Evolutionary conservation across 1,140 invertebrate species (phyloP).

Genomic region (Solenopsis invicta): DNA sequence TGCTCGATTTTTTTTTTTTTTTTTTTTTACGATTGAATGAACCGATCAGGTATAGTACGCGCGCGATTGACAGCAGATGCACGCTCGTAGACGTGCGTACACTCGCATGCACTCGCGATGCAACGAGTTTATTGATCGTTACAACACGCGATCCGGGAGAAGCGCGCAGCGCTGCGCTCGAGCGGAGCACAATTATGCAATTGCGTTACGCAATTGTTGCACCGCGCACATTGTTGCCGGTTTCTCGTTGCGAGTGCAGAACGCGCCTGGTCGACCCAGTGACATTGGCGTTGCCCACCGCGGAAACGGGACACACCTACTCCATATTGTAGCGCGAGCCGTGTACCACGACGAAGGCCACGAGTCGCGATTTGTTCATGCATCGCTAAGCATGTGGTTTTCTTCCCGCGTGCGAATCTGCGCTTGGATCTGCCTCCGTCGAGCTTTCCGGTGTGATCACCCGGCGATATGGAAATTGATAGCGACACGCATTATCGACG

Average conservation of each 20-base stretch:
- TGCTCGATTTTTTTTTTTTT: background rate
- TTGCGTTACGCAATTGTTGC: slow-evolving; percentile 64
- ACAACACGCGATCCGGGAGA: slow-evolving; percentile 58
- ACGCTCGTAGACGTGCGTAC: background rate
- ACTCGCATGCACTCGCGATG: background rate
- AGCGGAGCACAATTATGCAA: slow-evolving; percentile 67
- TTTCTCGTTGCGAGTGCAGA: slow-evolving; percentile 53
- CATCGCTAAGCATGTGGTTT: slow-evolving; percentile 14
- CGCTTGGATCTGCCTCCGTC: background rate
- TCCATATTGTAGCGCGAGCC: background rate
- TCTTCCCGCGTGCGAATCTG: slow-evolving; percentile 24
- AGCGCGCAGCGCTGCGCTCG: slow-evolving; percentile 33
- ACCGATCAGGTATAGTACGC: background rate
- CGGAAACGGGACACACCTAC: slow-evolving; percentile 37
- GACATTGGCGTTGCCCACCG: slow-evolving; percentile 41
- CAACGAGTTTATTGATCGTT: slow-evolving; percentile 73
- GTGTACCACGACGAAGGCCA: slow-evolving; percentile 6
- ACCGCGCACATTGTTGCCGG: slow-evolving; percentile 50
- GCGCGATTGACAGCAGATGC: slow-evolving; percentile 19
- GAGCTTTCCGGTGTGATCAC: slow-evolving; percentile 9
- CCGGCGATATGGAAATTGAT: slow-evolving; percentile 3
- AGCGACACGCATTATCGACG: background rate
- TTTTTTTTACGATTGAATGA: background rate
- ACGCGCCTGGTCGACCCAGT: slow-evolving; percentile 50
- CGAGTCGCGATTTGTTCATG: slow-evolving; percentile 30